Evolutionary conservation across 1,140 invertebrate genomes (phyloP), one percentile per base, ranked within the genome.

Genomic region (Drosophila ambigua): DNA sequence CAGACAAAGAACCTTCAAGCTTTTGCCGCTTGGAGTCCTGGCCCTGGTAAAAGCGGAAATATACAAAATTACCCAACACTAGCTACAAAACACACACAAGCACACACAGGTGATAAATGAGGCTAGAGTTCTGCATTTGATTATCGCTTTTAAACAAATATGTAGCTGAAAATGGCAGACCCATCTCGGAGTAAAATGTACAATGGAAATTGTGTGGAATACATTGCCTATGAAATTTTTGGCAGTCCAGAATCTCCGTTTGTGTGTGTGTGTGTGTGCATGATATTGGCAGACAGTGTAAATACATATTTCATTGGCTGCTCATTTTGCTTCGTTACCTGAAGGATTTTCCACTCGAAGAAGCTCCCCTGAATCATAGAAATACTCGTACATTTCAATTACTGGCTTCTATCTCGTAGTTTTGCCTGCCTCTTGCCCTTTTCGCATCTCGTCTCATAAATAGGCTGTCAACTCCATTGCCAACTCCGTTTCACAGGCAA

Each of bases 111-210:
- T 87, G 71, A 85, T 87, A 85, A 81, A 85, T 85, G 79, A 78
- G 65, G 66, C 62, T 74, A 45, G 54, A 39, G 49, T 53, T 60
- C 65, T 78, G 82, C 78, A 87, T 85, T 85, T 85, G 73, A 85
- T 81, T 85, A 85, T 87, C 82, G 67, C 31, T 72, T 87, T 87
- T 61, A 68, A 75, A 72, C 74, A 78, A 82, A 83, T 78, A 64
- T 68, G 44, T 65, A 69, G 50, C 51, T 26, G 43, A 24, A 51
- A 61, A 46, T 52, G 49, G 48, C 23, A 43, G 43, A 20, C 20
- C 41, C 16, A 28, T 31, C 41, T 39, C 45, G 26, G 48, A 16
- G 28, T 28, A 16, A 51, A 82, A 66, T 67, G 67, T 76, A 60
- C 77, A 72, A 72, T 50, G 65, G 64, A 80, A 80, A 69, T 66